Conservation (phyloP, 2,113 vertebrate genomes). For the Arothron firmamentum region DNA sequence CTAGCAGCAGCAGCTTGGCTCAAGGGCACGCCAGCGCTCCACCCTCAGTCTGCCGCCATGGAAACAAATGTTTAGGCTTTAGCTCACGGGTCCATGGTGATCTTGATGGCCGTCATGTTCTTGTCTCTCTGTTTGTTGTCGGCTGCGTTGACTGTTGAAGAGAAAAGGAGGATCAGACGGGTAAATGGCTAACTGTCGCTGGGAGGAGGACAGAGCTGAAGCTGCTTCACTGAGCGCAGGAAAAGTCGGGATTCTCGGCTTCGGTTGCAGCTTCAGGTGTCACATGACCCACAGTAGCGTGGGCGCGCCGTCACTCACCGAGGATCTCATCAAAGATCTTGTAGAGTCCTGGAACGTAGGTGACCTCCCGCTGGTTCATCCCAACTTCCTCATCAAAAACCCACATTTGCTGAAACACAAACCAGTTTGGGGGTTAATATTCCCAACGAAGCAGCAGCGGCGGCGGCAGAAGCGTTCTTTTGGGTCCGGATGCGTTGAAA, state of each 20-base stretch:
- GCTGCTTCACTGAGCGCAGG: too few species aligned
- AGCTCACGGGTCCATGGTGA: constrained; percentile 98
- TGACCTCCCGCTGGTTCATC: constrained; percentile 96
- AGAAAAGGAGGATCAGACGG: not conserved
- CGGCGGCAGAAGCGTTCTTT: not conserved
- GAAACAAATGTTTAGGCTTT: constrained; percentile 7
- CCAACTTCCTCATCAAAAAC: constrained; percentile 96
- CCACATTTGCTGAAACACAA: constrained; percentile 87
- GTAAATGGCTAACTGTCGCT: too few species aligned
- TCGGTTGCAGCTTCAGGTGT: too few species aligned
- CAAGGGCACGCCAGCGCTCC: constrained; percentile 38
- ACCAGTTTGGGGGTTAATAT: not conserved
- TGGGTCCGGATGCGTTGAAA: too few species aligned
- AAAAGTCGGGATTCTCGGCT: too few species aligned
- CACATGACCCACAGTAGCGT: too few species aligned
- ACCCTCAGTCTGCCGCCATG: too few species aligned
- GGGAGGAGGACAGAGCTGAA: not conserved
- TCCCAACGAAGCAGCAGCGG: not conserved
- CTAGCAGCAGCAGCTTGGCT: constrained; percentile 14
- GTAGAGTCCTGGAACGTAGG: constrained; percentile 95
- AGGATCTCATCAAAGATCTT: constrained; percentile 99
- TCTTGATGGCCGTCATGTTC: constrained; percentile 95
- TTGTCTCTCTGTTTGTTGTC: constrained; percentile 99
- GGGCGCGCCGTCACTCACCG: constrained; percentile 75
- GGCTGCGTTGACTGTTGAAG: constrained; percentile 88